Conservation (phyloP, 2,797 vertebrate species). For the Meriones psammophilus region DNA sequence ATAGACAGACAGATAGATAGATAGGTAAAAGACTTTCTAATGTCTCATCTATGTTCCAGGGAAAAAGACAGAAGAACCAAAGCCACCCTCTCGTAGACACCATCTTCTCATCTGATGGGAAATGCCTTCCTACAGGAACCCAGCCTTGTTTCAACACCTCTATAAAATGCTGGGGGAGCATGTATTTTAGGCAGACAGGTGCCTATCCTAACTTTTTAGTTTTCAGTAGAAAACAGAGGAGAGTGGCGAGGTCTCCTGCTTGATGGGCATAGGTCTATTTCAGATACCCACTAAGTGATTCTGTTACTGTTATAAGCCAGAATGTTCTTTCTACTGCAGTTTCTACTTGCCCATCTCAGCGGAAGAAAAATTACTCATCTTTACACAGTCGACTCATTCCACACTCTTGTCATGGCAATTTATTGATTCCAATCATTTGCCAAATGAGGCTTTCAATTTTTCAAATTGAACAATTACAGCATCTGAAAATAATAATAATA, state of each 20-base stretch:
- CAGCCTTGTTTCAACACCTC: not conserved
- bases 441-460: not conserved
- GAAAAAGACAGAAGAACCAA: not conserved
- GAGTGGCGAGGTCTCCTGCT: not conserved
- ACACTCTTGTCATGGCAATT: not conserved
- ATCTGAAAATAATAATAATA: not conserved
- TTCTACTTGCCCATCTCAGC: not conserved
- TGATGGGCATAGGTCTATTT: not conserved
- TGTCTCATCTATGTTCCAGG: not conserved
- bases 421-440: not conserved
- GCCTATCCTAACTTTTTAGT: not conserved
- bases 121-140: not conserved
- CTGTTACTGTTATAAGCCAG: not conserved
- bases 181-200: not conserved
- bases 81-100: not conserved
- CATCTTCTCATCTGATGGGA: not conserved
- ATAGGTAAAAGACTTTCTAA: not conserved
- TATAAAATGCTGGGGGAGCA: not conserved
- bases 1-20: too few relatives aligned
- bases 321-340: not conserved
- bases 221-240: not conserved
- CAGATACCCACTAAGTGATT: not conserved
- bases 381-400: not conserved
- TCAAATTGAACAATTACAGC: not conserved
- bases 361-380: conserved; percentile 9